Base-by-base conservation (phyloP, 2,113 vertebrate species). In the Pantherophis guttatus region DNA sequence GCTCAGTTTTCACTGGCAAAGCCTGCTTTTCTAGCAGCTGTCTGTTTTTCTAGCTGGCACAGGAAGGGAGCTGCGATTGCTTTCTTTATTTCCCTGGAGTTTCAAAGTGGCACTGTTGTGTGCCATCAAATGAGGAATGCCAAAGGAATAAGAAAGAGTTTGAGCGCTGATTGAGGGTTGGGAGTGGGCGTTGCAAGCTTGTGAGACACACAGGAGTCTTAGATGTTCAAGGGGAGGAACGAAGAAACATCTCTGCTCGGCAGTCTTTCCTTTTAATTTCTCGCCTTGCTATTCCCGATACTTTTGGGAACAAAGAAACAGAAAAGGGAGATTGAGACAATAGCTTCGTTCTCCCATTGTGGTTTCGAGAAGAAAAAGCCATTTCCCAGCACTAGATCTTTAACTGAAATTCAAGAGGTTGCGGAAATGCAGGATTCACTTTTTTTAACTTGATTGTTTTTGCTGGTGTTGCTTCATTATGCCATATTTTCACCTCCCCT, bases 31-130 rank as follows among this genome's bases (percentile, higher is more conserved):
- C 44, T 62, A 11, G 88, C 33, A 81, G 75, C 33, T 75, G 39
- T 39, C 2, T 57, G 65, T 70, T 70, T 70, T 70, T 33, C 65
- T n/a, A 7, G 65, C n/a, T 59, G 70, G 59, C 92, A 59, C 3
- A 48, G 88, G 29, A 52, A 23, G 86, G 5, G 8, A 62, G 92
- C 5, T 29, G 65, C 88, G 2, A 59, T 50, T 33, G 88, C 88
- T 93, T 23, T 70, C 48, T 90, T 90, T 86, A 90, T 93, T 93
- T 93, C 75, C 88, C 88, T 10, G 10, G 55, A 39, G 88, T 23
- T 57, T 29, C 8, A 17, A n/a, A 26, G 75, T 48, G 33, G 75
- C 44, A 5, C 21, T 52, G 65, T 23, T 53, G 11, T n/a, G 19
- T 86, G 24, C 54, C 53, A 50, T n/a, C 13, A 29, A 86, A 86